Conservation (phyloP, 1,140 invertebrate species). For the Diprion similis region DNA sequence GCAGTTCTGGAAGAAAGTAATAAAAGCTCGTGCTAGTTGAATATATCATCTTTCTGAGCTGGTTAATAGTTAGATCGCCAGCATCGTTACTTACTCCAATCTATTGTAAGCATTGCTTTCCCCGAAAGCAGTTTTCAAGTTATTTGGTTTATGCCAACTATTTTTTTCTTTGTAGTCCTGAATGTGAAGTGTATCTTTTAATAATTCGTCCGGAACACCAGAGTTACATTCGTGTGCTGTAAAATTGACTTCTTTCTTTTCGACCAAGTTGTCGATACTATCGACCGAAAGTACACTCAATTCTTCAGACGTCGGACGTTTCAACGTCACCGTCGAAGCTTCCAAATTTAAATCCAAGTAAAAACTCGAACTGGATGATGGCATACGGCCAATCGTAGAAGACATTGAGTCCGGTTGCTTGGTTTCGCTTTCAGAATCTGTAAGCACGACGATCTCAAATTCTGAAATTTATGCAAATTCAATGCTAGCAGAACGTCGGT, state of each 20-base stretch:
- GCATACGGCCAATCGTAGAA: conserved; percentile 51
- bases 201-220: conserved; percentile 50
- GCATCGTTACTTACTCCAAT: conserved; percentile 54
- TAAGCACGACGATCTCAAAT: conserved; percentile 23
- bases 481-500: neutral
- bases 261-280: conserved; percentile 38
- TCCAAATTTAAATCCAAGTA: conserved; percentile 72
- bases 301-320: conserved; percentile 59
- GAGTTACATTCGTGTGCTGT: conserved; percentile 38
- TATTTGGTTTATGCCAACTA: conserved; percentile 66
- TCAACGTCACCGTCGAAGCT: conserved; percentile 69
- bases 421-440: conserved; percentile 66
- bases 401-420: conserved; percentile 44
- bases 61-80: neutral
- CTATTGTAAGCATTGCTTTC: conserved; percentile 62
- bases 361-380: conserved; percentile 69
- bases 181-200: conserved; percentile 53
- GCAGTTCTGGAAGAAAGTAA: conserved; percentile 58
- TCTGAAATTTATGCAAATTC: conserved; percentile 15
- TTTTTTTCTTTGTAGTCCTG: conserved; percentile 53
- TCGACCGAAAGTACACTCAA: conserved; percentile 42
- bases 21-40: conserved; percentile 13
- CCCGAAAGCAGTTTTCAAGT: conserved; percentile 61
- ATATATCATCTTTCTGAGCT: neutral
- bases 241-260: conserved; percentile 46